These are phyloP conservation scores for Hydra vulgaris DNA, from an alignment of 30 jellyfish, hydroid and myxozoan species.

Conservation along the genomic window DNA sequence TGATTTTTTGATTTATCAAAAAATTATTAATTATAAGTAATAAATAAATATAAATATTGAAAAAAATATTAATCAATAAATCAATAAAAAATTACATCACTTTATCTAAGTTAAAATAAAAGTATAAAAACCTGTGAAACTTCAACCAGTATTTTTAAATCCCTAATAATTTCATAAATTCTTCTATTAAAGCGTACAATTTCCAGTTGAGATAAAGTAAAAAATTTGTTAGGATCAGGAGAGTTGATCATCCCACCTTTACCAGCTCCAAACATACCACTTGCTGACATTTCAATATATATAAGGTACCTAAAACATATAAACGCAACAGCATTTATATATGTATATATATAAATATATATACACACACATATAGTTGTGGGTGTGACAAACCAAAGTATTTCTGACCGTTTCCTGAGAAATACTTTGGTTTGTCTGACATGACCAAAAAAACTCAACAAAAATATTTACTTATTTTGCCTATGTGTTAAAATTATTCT, in stretches of 20 bases:
- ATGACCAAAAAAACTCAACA: too few species aligned
- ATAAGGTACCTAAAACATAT: slow-evolving; percentile 28
- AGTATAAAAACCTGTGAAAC: slow-evolving; percentile 42
- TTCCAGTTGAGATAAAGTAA: slow-evolving; percentile 49
- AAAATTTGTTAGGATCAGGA: slow-evolving; percentile 52
- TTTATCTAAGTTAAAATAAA: too few species aligned
- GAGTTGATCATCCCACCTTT: slow-evolving; percentile 75
- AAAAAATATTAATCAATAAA: too few species aligned
- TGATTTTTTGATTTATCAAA: too few species aligned
- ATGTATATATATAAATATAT: not conserved
- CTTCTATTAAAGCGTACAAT: slow-evolving; percentile 46
- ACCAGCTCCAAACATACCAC: slow-evolving; percentile 98
- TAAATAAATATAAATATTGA: too few species aligned
- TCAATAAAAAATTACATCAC: too few species aligned
- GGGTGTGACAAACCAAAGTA: not conserved
- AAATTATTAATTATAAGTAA: too few species aligned
- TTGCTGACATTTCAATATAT: slow-evolving; percentile 89
- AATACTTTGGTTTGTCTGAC: too few species aligned
- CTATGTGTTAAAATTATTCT: too few species aligned
- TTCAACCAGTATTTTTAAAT: slow-evolving; percentile 47
- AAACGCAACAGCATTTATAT: not conserved
- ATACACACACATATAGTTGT: not conserved
- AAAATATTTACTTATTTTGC: too few species aligned
- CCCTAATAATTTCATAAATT: slow-evolving; percentile 40
- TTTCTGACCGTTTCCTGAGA: too few species aligned